Evolutionary conservation across 2,113 vertebrate genomes (phyloP).

Genomic region (Peromyscus maniculatus): DNA sequence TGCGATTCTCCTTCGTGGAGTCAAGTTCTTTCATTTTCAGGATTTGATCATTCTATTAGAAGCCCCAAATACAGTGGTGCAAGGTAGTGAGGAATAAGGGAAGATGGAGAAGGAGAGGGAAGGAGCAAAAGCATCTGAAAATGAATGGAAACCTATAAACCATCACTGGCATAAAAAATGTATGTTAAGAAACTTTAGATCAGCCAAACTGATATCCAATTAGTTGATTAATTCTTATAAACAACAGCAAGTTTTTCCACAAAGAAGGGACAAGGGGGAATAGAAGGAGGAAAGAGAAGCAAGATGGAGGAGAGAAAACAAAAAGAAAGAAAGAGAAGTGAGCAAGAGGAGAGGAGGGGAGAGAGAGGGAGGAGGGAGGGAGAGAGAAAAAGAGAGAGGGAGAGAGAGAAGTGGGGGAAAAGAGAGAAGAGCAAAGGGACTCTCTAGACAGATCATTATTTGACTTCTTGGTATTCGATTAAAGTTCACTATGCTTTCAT

Average conservation of each 20-base stretch:
- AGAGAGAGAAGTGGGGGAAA: too few relatives aligned
- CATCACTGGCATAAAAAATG: background rate
- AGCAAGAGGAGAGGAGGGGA: too few relatives aligned
- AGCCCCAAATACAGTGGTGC: background rate
- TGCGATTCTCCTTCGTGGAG: background rate
- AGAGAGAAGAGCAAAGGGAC: background rate
- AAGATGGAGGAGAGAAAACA: background rate
- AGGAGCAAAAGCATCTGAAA: constrained; percentile 16
- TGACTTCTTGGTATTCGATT: constrained; percentile 75
- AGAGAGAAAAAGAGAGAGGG: too few relatives aligned
- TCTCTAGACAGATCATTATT: constrained; percentile 70
- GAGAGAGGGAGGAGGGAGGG: too few relatives aligned
- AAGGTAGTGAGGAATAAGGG: background rate
- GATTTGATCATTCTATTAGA: background rate
- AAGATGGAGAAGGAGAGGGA: background rate
- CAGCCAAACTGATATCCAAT: constrained; percentile 29
- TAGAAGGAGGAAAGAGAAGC: too few relatives aligned
- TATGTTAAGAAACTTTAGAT: constrained; percentile 50
- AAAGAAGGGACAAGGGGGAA: background rate
- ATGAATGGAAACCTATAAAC: background rate
- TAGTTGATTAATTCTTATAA: constrained; percentile 60
- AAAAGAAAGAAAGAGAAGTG: too few relatives aligned
- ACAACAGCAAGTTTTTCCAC: background rate
- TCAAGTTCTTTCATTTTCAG: constrained; percentile 6
- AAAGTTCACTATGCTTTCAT: constrained; percentile 42